Evolutionary conservation across 2,113 vertebrate genomes (phyloP).

Genomic region (Alethe castanea): DNA sequence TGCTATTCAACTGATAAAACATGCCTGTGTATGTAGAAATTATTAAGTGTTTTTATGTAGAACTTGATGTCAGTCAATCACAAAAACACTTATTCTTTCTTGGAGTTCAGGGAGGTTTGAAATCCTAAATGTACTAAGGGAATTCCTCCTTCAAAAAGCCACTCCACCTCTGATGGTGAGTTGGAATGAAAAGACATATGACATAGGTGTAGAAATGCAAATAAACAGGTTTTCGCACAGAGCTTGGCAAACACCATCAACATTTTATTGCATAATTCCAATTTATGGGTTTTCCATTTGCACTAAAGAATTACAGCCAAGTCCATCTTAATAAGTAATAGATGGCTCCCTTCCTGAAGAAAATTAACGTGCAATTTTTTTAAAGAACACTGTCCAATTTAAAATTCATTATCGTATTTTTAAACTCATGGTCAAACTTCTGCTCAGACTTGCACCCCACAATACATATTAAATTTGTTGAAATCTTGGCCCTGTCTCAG

Average conservation of each 20-base stretch:
- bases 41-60: not conserved
- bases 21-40: not conserved
- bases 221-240: not conserved
- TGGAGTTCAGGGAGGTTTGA: not conserved
- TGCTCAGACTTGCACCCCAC: not conserved
- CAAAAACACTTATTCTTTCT: not conserved
- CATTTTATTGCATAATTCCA: not conserved
- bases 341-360: not conserved
- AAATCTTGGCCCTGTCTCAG: not conserved
- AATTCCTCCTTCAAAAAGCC: not conserved
- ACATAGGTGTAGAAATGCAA: not conserved
- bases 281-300: not conserved
- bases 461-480: not conserved
- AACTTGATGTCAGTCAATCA: not conserved
- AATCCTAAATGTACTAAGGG: not conserved
- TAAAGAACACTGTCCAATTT: not conserved
- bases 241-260: fast-evolving
- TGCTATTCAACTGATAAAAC: not conserved
- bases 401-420: not conserved
- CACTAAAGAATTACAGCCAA: not conserved
- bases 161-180: fast-evolving
- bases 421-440: not conserved
- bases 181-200: not conserved
- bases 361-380: not conserved
- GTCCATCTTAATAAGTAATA: not conserved